Percentiles rank a stretch among this genome's conserved stretches.
These are phyloP conservation scores for Haliaeetus leucogaster DNA, from an alignment of 2,113 vertebrate species.

Conservation along the genomic window DNA sequence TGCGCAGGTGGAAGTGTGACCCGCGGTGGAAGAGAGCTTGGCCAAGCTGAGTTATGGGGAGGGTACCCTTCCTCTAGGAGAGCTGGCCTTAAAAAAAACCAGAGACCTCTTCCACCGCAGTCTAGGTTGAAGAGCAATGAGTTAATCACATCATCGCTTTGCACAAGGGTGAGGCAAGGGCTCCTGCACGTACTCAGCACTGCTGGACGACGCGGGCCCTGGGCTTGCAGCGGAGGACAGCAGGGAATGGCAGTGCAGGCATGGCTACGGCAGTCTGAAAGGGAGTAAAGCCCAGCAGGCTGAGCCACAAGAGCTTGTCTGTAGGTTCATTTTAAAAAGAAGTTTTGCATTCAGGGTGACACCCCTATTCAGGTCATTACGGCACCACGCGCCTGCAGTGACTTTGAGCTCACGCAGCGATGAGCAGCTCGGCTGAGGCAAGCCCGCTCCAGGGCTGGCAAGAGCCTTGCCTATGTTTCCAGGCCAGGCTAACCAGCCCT, in stretches of 20 bases:
- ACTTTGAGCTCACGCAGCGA: background rate
- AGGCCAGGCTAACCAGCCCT: background rate
- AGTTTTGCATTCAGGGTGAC: background rate
- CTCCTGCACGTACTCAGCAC: background rate
- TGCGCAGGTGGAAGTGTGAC: fast-evolving
- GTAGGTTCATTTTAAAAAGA: background rate
- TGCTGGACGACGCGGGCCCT: fast-evolving
- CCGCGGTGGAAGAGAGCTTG: background rate
- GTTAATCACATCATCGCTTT: background rate
- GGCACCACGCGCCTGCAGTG: fast-evolving
- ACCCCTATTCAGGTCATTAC: background rate
- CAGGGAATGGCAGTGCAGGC: background rate
- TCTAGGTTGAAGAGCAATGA: background rate
- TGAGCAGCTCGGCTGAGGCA: background rate
- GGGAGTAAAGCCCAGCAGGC: background rate
- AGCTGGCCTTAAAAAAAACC: background rate
- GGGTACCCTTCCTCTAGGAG: background rate
- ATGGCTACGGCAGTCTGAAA: background rate
- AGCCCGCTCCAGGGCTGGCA: background rate
- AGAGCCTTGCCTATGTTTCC: fast-evolving
- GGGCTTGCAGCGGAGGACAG: background rate
- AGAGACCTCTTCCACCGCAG: background rate
- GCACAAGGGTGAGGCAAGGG: background rate
- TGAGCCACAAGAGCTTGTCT: background rate
- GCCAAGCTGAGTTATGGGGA: background rate